Evolutionary conservation across 2,113 vertebrate genomes (phyloP), one percentile per base, ranked within the genome.

Genomic region (Triplophysa rosa): DNA sequence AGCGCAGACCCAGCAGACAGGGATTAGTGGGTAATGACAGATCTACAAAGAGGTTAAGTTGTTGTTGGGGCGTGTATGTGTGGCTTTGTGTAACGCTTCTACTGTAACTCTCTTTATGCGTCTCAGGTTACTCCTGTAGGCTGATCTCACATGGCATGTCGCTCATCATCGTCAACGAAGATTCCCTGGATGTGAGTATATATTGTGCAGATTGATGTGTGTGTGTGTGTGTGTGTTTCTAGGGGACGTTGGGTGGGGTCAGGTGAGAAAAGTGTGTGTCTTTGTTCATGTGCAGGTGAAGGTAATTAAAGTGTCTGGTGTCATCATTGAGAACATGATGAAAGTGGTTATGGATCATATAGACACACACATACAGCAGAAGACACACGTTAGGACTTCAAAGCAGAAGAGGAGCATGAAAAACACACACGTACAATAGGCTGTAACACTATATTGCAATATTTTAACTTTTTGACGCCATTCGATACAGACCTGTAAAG

Each of bases 71-170:
- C 29, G 61, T 67, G 68, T 58, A 58, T 33, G 59, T 82, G 73
- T 77, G 67, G 23, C 23, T 40, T 47, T 52, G 24, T 77, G 73
- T 77, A 23, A 49, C 33, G 6, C 42, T 9, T 66, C 40, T 54
- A 56, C 26, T 66, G 66, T 61, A 64, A 65, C 61, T 58, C 45
- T 89, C 2, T 85, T 19, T 78, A 64, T 85, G 42, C 74, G 26
- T 88, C 92, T 83, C 88, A 99, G 98, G 97, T 63, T 99, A 99
- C 80, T 98, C 98, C 62, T 99, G 97, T 89, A 93, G 90, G 59
- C 89, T 99, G 82, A 93, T 99, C 71, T 95, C 96, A 33, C 97
- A 99, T 82, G 96, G 92, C 84, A 99, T 99, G 98, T 96, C 96
- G 89, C 97, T 99, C 80, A 93, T 99, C 89, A 90, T 98, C 21